A percentile compares a stretch with the other conserved stretches of the same genome.
These are phyloP conservation scores for Myoxocephalus aenaeus DNA, from an alignment of 2,797 vertebrate species.

Conservation along the genomic window DNA sequence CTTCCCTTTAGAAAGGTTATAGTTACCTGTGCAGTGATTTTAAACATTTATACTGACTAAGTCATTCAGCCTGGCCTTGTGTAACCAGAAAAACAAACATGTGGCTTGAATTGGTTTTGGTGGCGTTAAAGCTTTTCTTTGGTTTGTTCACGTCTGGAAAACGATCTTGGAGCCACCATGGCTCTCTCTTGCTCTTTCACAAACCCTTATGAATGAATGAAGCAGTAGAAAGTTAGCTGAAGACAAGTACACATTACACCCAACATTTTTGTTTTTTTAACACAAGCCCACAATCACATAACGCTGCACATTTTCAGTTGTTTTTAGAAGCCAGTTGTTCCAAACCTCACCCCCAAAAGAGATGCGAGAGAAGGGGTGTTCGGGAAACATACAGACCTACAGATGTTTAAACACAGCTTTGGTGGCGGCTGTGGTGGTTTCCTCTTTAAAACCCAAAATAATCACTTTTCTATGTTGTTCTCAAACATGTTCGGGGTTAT, in stretches of 20 bases:
- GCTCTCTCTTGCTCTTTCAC: not conserved
- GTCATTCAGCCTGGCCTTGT: not conserved
- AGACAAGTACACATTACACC: conserved; percentile 37
- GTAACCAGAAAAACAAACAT: conserved; percentile 33
- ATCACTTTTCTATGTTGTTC: conserved; percentile 22
- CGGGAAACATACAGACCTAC: conserved; percentile 21
- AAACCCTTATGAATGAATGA: not conserved
- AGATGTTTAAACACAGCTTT: conserved; percentile 65
- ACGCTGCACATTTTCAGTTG: conserved; percentile 39
- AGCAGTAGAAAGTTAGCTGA: conserved; percentile 13
- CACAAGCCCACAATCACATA: conserved; percentile 16
- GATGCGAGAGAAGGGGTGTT: conserved; percentile 27
- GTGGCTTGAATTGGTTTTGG: conserved; percentile 6
- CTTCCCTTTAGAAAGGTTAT: not conserved
- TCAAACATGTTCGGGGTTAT: conserved; percentile 22
- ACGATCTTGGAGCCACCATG: not conserved
- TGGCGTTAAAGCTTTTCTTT: conserved; percentile 1
- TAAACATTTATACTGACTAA: not conserved
- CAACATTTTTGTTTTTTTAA: conserved; percentile 44
- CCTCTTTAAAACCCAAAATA: conserved; percentile 58
- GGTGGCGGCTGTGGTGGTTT: conserved; percentile 50
- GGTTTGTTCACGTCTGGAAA: conserved; percentile 4
- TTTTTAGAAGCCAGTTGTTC: conserved; percentile 39
- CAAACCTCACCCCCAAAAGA: conserved; percentile 45
- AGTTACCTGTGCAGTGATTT: not conserved